Evolutionary conservation across 2,797 vertebrate genomes (phyloP).

Genomic region (Semaprochilodus insignis): DNA sequence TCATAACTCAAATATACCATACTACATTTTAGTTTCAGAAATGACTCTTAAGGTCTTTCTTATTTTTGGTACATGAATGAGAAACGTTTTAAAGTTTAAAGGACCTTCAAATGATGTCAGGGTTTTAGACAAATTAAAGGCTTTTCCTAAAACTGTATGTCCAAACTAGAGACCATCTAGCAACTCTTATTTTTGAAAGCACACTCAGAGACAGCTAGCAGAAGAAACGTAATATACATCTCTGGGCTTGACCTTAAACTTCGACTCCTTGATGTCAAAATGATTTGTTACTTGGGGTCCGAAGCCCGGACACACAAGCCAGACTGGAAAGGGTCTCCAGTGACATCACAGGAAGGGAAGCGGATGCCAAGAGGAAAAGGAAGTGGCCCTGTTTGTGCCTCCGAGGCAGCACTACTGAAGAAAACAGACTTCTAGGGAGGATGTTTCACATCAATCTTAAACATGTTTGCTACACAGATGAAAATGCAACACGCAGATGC

Average conservation of each 20-base stretch:
- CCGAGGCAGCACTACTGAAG: slow-evolving; percentile 39
- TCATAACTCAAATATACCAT: no score
- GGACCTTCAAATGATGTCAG: neutral
- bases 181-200: neutral
- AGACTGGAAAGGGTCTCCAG: slow-evolving; percentile 32
- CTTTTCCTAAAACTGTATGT: neutral
- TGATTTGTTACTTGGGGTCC: slow-evolving; percentile 3
- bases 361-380: slow-evolving; percentile 53
- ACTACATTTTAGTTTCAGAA: no score
- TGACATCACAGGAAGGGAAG: slow-evolving; percentile 57
- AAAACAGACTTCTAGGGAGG: slow-evolving; percentile 51
- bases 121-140: no score
- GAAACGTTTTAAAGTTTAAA: neutral
- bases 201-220: slow-evolving; percentile 11
- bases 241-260: slow-evolving; percentile 25
- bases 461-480: slow-evolving; percentile 30
- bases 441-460: slow-evolving; percentile 51
- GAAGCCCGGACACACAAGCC: slow-evolving; percentile 39
- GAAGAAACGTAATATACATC: slow-evolving; percentile 26
- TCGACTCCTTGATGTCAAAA: slow-evolving; percentile 35
- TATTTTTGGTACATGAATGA: neutral
- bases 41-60: no score
- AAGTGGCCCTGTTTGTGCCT: slow-evolving; percentile 54
- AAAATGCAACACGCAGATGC: slow-evolving; percentile 29
- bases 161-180: neutral